Evolutionary conservation across 2,113 vertebrate species (phyloP), one percentile per base, ranked within the genome.

Genomic region (Eulemur macaco): DNA sequence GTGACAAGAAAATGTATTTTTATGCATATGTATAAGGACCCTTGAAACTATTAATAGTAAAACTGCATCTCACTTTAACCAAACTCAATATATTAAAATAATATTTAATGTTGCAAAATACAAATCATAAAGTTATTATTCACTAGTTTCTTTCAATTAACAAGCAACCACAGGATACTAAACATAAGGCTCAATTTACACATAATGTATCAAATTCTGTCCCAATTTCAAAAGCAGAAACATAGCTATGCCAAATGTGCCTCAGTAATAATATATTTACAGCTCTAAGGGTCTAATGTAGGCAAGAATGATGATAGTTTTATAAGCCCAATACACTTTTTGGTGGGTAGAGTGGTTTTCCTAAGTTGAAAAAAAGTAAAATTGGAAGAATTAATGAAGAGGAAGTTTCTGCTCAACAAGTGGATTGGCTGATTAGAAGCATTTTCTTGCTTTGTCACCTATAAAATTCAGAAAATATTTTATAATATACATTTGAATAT

Each of bases 341-440:
- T 63, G 42, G 6, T 68, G n/a, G 13, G 10, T 88, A 68, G 54
- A 92, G 29, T 73, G 50, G 10, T 95, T 97, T 96, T 96, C 73
- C 63, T 47, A 73, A 97, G 27, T 54, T 87, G 42, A 42, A 42
- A 42, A 42, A 92, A 96, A 83, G 56, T 84, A 50, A 96, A 96
- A 94, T 90, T 90, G 50, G 45, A 95, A 91, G 52, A 94, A 86
- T 95, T 96, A 89, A 89, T 74, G n/a, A 91, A 91, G 54, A 94
- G 42, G 45, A 94, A 86, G 21, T 87, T 93, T 93, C 76, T 95
- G 63, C 29, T 87, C 93, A 97, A 95, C 73, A 98, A 96, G 91
- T 96, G 14, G 34, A 39, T 58, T 93, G 64, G 47, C 31, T 85
- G 56, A 95, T 91, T 73, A 88, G 21, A 96, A 78, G 34, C 74